Evolutionary conservation across 2,797 vertebrate genomes (phyloP).

Genomic region (Lutjanus argentimaculatus): DNA sequence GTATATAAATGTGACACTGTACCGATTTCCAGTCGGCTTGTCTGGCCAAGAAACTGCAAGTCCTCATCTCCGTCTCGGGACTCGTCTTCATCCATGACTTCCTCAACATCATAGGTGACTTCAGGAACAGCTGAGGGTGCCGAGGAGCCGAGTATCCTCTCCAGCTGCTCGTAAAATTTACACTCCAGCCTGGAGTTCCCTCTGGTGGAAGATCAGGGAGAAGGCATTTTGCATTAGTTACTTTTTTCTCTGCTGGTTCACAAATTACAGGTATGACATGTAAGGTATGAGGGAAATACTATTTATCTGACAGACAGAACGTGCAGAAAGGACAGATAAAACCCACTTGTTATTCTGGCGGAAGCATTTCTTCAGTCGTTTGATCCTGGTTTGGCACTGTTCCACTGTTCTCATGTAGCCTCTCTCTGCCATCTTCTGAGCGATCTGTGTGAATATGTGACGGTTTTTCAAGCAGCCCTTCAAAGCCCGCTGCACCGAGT

Average conservation of each 20-base stretch:
- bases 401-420: conserved; percentile 82
- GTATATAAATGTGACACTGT: conserved; percentile 2
- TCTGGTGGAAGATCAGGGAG: conserved; percentile 42
- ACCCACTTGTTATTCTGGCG: conserved; percentile 76
- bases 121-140: conserved; percentile 62
- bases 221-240: background rate
- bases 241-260: background rate
- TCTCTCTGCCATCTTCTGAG: conserved; percentile 80
- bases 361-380: conserved; percentile 83
- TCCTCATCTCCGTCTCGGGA: conserved; percentile 71
- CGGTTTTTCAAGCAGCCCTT: conserved; percentile 84
- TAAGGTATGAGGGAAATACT: background rate
- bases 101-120: conserved; percentile 72
- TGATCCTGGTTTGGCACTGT: conserved; percentile 86
- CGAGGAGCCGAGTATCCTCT: conserved; percentile 68
- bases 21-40: conserved; percentile 69
- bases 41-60: conserved; percentile 71
- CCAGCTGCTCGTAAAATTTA: conserved; percentile 78
- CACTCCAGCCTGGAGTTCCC: conserved; percentile 75
- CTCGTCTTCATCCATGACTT: conserved; percentile 70
- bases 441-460: conserved; percentile 84
- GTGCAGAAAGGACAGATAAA: background rate
- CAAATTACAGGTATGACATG: background rate
- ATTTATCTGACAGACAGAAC: background rate
- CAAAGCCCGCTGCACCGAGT: conserved; percentile 79